Percentiles rank a stretch among this genome's conserved stretches.
Conservation (phyloP, 2,888 invertebrate genomes). For the Cerastis leucographa region DNA sequence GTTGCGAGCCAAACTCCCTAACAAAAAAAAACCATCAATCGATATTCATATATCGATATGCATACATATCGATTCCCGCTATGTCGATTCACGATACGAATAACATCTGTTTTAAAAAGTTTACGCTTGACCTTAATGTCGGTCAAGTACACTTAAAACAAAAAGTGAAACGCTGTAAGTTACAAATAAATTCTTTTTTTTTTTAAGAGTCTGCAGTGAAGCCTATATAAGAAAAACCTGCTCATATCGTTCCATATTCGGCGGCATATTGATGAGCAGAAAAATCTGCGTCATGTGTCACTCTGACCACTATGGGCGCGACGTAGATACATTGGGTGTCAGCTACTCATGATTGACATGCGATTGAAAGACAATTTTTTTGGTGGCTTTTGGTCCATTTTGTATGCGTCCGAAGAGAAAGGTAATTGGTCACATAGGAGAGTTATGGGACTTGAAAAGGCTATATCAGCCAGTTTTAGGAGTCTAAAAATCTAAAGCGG, state of each 20-base stretch:
- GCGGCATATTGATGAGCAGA: constrained; percentile 5
- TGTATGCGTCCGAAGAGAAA: not conserved
- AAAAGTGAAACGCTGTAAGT: too few species aligned
- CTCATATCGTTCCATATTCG: not conserved
- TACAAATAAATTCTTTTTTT: too few species aligned
- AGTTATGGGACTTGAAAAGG: not conserved
- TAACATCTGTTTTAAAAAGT: too few species aligned
- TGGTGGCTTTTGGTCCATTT: not conserved
- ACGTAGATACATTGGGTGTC: constrained; percentile 31
- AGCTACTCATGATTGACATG: constrained; percentile 49
- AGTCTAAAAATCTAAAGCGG: not conserved
- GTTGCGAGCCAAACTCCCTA: too few species aligned
- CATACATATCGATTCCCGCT: too few species aligned
- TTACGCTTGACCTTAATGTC: too few species aligned
- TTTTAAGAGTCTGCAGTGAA: not conserved
- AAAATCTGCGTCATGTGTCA: constrained; percentile 40
- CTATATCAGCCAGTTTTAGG: not conserved
- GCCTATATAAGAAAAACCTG: not conserved
- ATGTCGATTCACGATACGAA: too few species aligned
- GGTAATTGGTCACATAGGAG: not conserved
- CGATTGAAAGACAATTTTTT: constrained; percentile 47
- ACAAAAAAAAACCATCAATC: too few species aligned
- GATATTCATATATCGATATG: too few species aligned
- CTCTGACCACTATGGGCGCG: not conserved
- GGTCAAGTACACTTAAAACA: too few species aligned